Base-by-base conservation (phyloP, 2,888 invertebrate genomes). In the Drosophila setosimentum region DNA sequence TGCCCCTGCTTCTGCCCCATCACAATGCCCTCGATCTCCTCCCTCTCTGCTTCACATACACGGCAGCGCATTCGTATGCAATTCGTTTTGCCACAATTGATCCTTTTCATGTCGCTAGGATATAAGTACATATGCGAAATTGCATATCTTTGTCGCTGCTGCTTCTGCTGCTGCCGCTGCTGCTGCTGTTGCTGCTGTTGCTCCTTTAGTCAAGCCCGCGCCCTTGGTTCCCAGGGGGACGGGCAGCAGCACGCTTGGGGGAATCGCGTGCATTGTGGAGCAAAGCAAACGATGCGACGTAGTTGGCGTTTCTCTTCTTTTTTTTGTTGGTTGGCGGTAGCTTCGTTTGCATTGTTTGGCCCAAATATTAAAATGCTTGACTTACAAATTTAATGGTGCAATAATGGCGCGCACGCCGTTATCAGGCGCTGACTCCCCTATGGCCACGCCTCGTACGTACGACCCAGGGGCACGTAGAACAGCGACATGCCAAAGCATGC, bases 41-140 rank as follows among this genome's bases (percentile, higher is more conserved):
- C 21, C 48, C 8, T 3, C 13, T 30, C 37, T 45, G 40, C 49
- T 42, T 58, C 59, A 58, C 63, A 59, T 73, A 58, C 76, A 68
- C 54, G 72, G 72, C 76, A 74, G 71, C 75, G 76, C 89, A 90
- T 88, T 88, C 87, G 90, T 90, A 88, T 88, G 87, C 87, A 88
- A 88, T 88, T 90, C 87, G 87, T 89, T 88, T 90, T 90, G 90
- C 87, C 87, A 88, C 87, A 88, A 88, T 88, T 88, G 87, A 88
- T 88, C 87, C 87, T 88, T 88, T 88, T 88, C 90, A 89, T 87
- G 90, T 87, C 89, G 89, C 90, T 87, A 84, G 90, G 90, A 87
- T 87, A 87, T 90, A 90, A 89, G 87, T 90, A 90, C 87, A 90
- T 87, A 87, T 87, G 90, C 87, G 89, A 90, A 87, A 87, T 87